Evolutionary conservation across 2,888 invertebrate species (phyloP).

Genomic region (Halictus ligatus): DNA sequence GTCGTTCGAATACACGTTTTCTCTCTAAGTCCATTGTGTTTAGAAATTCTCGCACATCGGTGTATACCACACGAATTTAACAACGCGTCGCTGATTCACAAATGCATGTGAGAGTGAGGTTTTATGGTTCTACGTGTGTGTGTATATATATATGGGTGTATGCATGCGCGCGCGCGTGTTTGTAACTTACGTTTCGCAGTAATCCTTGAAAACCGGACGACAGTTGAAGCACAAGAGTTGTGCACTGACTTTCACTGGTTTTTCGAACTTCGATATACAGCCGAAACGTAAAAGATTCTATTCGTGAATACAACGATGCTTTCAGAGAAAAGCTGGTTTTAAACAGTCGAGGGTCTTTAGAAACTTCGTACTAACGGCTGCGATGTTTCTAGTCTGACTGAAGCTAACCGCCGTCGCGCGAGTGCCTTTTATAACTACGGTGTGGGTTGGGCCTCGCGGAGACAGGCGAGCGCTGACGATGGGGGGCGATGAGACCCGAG

Average conservation of each 20-base stretch:
- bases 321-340: neutral
- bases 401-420: slow-evolving; percentile 51
- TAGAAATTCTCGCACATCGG: neutral
- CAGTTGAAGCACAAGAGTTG: slow-evolving; percentile 35
- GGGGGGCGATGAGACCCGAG: slow-evolving; percentile 20
- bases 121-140: too few relatives aligned
- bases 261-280: slow-evolving; percentile 21
- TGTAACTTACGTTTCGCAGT: slow-evolving; percentile 56
- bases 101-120: neutral
- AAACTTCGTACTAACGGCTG: neutral
- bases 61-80: neutral
- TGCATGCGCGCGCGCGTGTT: neutral
- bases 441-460: slow-evolving; percentile 65
- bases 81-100: neutral
- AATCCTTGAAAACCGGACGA: slow-evolving; percentile 51
- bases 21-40: neutral
- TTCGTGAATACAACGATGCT: slow-evolving; percentile 3
- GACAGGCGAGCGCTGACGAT: slow-evolving; percentile 6
- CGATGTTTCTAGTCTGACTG: slow-evolving; percentile 65
- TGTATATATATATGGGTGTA: too few relatives aligned
- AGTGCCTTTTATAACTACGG: slow-evolving; percentile 72
- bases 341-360: neutral
- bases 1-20: neutral
- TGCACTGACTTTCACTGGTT: slow-evolving; percentile 60
- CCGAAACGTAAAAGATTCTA: neutral